Percentiles rank a stretch among this genome's conserved stretches.
phyloP scores from a whole-genome alignment of 2,888 invertebrate species.

The Carterocephalus palaemon region DNA sequence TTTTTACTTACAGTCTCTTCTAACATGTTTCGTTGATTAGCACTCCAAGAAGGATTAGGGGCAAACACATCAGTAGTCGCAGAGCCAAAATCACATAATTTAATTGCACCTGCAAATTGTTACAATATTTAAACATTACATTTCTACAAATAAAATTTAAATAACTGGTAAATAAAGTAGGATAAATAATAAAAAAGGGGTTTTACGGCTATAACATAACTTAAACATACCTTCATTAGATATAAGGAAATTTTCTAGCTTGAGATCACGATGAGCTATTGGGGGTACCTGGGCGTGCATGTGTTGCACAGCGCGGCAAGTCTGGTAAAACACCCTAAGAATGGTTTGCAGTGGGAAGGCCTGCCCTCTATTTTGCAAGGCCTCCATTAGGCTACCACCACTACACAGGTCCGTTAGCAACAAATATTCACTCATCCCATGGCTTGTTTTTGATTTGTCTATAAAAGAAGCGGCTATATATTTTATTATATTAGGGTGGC shows the following conservation, averaged over 20 bases:
- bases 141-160: neutral
- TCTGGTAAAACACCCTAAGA: conserved; percentile 93
- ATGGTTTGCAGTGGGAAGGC: conserved; percentile 84
- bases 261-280: conserved; percentile 97
- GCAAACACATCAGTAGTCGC: conserved; percentile 89
- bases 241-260: conserved; percentile 96
- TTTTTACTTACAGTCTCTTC: conserved; percentile 90
- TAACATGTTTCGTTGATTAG: conserved; percentile 91
- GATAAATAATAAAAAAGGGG: conserved; percentile 1
- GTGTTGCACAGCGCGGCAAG: conserved; percentile 92
- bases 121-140: neutral
- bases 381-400: conserved; percentile 87
- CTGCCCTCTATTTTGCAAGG: conserved; percentile 78
- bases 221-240: conserved; percentile 84
- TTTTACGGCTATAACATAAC: conserved; percentile 1
- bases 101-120: conserved; percentile 79
- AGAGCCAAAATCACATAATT: conserved; percentile 98
- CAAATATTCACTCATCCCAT: conserved; percentile 93
- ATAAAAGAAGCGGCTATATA: conserved; percentile 91
- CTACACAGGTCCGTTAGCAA: conserved; percentile 95
- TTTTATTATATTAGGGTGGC: conserved; percentile 94
- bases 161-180: neutral
- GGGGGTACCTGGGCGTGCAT: conserved; percentile 95
- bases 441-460: conserved; percentile 87
- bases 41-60: conserved; percentile 95